Evolutionary conservation across 2,113 vertebrate species (phyloP), one percentile per base, ranked within the genome.

Genomic region (Rhinolophus ferrumequinum): DNA sequence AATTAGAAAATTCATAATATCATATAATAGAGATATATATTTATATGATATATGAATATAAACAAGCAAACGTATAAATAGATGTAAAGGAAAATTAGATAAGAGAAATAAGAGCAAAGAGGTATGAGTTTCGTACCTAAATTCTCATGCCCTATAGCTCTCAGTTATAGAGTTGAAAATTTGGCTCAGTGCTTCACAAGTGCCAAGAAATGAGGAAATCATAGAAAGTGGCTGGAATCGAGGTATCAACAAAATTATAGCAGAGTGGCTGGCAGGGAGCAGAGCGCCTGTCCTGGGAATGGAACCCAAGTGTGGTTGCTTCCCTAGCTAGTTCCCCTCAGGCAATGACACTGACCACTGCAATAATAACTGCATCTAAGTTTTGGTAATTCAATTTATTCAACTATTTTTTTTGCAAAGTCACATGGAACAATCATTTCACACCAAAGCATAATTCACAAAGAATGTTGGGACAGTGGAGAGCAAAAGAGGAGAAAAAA

Each of bases 341-440:
- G 6, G 10, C 2, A 5, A 13, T 4, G 16, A 18, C 15, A 10
- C 4, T 19, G 6, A 19, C 21, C 24, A 54, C 0, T 44, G 12
- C 3, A 30, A 3, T 35, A 28, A 81, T 2, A 30, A 10, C 21
- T 4, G 44, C 5, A 0, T 44, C 12, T 8, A n/a, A 38, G 44
- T 41, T 52, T 66, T 35, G 16, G n/a, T 11, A 58, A 75, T 84
- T 54, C 2, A 12, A 8, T 19, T 75, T 79, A 76, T 9, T 35
- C 3, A 52, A 54, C 18, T 73, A n/a, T 54, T 93, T 58, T 50
- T 41, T 24, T 76, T 44, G 62, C 1, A 73, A 44, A 83, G 30
- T 52, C 33, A 6, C 18, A 24, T 33, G n/a, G 5, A 44, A 54
- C 10, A 47, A 30, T 21, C 12, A 50, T 66, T 47, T 54, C 26